Percentiles rank a stretch among this genome's conserved stretches.
phyloP scores from a whole-genome alignment of 2,797 vertebrate genomes.

The Anableps anableps region DNA sequence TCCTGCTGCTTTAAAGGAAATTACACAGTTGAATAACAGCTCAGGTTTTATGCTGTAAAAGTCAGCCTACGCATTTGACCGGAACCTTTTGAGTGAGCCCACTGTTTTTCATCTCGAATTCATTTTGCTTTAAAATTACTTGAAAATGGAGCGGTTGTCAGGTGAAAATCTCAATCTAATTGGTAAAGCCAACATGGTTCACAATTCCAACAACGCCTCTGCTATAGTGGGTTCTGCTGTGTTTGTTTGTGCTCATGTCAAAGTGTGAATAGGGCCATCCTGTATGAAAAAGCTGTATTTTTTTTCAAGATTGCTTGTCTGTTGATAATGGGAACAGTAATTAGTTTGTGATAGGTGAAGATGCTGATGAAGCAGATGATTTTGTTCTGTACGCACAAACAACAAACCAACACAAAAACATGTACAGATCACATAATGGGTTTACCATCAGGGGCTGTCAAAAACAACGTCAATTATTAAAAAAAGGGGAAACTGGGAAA shows the following conservation, averaged over 20 bases:
- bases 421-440: background rate
- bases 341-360: conserved; percentile 7
- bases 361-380: conserved; percentile 19
- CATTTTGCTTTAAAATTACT: conserved; percentile 16
- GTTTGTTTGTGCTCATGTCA: conserved; percentile 1
- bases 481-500: background rate
- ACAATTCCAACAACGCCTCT: background rate
- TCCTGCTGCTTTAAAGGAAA: background rate
- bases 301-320: conserved; percentile 11
- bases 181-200: conserved; percentile 8
- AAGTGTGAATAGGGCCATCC: background rate
- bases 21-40: background rate
- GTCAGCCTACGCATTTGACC: conserved; percentile 4
- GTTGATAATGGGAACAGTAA: conserved; percentile 20
- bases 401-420: background rate
- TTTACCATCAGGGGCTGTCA: background rate
- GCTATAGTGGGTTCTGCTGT: background rate
- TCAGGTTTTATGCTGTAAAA: background rate
- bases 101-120: conserved; percentile 3
- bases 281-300: background rate
- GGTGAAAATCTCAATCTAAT: conserved; percentile 12
- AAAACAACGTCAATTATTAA: background rate
- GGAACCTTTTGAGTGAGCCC: background rate
- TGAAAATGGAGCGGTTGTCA: conserved; percentile 9
- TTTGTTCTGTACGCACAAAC: background rate